Evolutionary conservation across 2,888 invertebrate genomes (phyloP), one percentile per base, ranked within the genome.

Genomic region (Acrobeloides nanus): DNA sequence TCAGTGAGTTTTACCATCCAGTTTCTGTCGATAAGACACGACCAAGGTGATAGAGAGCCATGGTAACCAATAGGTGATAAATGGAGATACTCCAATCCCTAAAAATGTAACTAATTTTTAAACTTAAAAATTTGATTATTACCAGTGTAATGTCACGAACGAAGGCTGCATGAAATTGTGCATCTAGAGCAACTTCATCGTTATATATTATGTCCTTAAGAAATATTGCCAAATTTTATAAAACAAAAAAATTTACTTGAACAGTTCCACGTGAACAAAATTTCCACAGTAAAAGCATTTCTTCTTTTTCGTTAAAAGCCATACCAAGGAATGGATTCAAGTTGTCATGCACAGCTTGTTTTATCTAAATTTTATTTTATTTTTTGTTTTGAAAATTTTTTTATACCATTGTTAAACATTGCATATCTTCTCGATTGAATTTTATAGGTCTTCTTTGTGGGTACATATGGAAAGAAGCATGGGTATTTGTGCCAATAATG

Each of bases 141-240:
- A 39, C 39, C 84, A 89, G 88, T 76, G 93, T 87, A 80, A 95
- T 85, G 83, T 95, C 95, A 81, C 89, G 86, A 75, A 93, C 84
- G 75, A 95, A 82, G 56, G 93, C 93, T 61, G 92, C 89, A 76
- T 90, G 86, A 78, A 95, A 93, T 83, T 92, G 87, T 77, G 84
- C 83, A 78, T 95, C 93, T 77, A 95, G 80, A 75, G 87, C 88
- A 74, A 93, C 87, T 79, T 93, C 92, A 79, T 90, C 89, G 78
- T 93, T 93, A 81, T 92, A 44, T 20, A 44, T 44, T 2, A 44
- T 18, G 45, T 44, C 45, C 24, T 39, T 23, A n/a, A 39, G n/a
- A n/a, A n/a, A 8, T 6, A 21, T 6, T n/a, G n/a, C n/a, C n/a
- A n/a, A n/a, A n/a, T n/a, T n/a, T n/a, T n/a, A n/a, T n/a, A n/a